phyloP scores from a whole-genome alignment of 2,113 vertebrate species.

The Mesembrinibis cayennensis region DNA sequence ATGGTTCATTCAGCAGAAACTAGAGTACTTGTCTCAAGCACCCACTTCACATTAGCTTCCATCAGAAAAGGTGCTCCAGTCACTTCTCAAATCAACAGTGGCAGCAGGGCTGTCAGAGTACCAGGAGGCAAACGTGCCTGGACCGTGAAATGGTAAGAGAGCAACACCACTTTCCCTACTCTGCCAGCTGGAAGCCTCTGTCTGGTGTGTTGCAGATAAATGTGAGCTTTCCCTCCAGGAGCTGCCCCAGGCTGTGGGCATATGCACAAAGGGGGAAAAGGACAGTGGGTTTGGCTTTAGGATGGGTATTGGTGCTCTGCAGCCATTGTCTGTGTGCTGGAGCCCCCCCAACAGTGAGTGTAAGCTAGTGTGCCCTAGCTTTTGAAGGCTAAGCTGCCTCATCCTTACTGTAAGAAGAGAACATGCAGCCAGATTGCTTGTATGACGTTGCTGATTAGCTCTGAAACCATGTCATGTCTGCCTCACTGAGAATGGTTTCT shows the following conservation, averaged over 20 bases:
- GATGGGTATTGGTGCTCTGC: neutral
- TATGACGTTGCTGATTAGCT: neutral
- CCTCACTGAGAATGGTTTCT: neutral
- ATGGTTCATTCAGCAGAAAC: neutral
- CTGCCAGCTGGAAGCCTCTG: neutral
- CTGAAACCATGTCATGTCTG: neutral
- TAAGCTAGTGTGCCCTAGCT: neutral
- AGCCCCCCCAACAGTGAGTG: fast-evolving
- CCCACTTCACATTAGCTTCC: neutral
- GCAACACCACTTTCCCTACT: neutral
- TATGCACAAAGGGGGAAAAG: no score
- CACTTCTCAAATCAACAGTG: neutral
- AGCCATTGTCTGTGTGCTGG: neutral
- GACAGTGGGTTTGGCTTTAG: neutral
- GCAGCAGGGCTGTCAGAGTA: neutral
- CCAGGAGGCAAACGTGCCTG: neutral
- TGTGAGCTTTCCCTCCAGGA: neutral
- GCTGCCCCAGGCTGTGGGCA: neutral
- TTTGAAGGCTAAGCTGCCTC: neutral
- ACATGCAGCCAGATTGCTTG: fast-evolving
- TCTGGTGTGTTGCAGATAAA: neutral
- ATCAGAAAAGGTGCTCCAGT: neutral
- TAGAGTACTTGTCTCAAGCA: neutral
- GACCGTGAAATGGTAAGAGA: neutral
- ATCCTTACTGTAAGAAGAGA: neutral